A percentile compares a stretch with the other conserved stretches of the same genome.
Evolutionary conservation across 2,113 vertebrate genomes (phyloP).

Genomic region (Osmerus eperlanus): DNA sequence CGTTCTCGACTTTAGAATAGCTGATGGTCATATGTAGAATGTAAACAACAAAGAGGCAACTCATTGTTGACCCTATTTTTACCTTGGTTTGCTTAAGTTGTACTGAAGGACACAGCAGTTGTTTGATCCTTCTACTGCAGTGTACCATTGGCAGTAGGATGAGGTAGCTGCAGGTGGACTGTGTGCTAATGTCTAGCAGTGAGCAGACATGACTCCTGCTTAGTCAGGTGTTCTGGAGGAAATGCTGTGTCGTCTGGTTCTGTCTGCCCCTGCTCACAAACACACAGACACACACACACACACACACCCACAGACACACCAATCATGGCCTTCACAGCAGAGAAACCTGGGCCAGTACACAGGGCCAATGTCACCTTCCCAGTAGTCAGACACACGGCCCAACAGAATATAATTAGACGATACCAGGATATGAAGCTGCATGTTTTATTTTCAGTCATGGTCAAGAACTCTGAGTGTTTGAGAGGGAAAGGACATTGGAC

Average conservation of each 20-base stretch:
- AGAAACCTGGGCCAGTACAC: slow-evolving; percentile 8
- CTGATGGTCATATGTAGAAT: no score
- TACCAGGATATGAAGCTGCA: background rate
- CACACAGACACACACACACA: no score
- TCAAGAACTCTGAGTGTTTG: background rate
- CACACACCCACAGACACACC: background rate
- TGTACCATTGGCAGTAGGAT: background rate
- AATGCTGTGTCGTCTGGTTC: background rate
- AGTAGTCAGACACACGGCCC: background rate
- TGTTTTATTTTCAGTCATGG: background rate
- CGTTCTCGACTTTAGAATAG: no score
- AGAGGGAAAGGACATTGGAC: background rate
- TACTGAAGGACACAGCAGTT: background rate
- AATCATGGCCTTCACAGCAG: background rate
- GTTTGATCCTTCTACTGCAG: no score
- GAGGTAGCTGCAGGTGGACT: background rate
- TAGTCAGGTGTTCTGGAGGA: background rate
- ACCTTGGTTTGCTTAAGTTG: background rate
- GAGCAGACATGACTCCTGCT: background rate
- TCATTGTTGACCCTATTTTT: background rate
- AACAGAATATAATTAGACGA: background rate
- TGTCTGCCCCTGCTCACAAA: background rate
- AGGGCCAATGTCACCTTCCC: slow-evolving; percentile 16
- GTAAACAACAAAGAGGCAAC: no score
- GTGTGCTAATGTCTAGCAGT: background rate